These are phyloP conservation scores for Endomychus coccineus DNA, from an alignment of 2,888 invertebrate species.

Conservation along the genomic window DNA sequence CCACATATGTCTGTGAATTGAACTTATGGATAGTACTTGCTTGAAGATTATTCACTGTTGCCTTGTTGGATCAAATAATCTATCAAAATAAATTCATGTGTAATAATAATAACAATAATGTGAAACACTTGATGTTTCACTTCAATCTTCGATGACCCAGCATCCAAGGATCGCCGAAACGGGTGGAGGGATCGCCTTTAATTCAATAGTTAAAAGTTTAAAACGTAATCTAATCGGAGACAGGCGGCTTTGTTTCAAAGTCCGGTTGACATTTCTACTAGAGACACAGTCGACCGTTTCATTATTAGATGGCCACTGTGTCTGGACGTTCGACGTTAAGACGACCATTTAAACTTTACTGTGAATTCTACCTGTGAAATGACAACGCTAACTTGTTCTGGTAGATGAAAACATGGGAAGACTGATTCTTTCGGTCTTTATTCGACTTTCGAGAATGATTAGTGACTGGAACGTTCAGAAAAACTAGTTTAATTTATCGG, in stretches of 20 bases:
- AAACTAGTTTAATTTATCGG: constrained; percentile 16
- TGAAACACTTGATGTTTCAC: no score
- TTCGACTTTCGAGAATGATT: constrained; percentile 15
- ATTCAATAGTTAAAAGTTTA: no score
- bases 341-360: constrained; percentile 1
- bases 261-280: constrained; percentile 11
- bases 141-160: no score
- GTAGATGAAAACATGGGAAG: constrained; percentile 20
- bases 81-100: no score
- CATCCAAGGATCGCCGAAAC: no score
- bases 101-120: no score
- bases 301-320: constrained; percentile 5
- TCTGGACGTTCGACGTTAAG: constrained; percentile 1
- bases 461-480: constrained; percentile 13
- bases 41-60: no score
- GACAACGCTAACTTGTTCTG: constrained; percentile 19
- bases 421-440: constrained; percentile 17
- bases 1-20: no score
- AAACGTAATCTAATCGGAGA: no score
- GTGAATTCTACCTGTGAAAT: constrained; percentile 13
- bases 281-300: constrained; percentile 11
- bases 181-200: no score
- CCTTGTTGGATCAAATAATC: no score
- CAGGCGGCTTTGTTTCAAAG: constrained; percentile 8
- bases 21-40: no score